These are phyloP conservation scores for Numida meleagris DNA, from an alignment of 2,113 vertebrate species.

Conservation along the genomic window DNA sequence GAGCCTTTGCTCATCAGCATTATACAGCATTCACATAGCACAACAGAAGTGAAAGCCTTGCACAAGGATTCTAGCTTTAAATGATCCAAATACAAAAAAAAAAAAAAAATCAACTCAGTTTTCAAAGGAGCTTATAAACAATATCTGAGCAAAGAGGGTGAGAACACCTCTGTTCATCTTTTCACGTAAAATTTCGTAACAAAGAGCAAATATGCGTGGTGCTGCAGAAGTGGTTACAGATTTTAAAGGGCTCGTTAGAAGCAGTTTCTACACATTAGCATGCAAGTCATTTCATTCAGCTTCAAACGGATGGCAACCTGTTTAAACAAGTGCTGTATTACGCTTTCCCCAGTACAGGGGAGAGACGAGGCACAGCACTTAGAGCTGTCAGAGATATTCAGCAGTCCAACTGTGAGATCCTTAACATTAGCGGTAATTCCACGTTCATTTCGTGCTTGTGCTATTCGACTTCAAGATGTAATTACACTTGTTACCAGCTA, in stretches of 20 bases:
- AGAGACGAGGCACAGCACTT: background rate
- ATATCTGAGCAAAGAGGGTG: background rate
- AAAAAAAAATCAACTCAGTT: background rate
- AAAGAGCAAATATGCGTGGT: background rate
- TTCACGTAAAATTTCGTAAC: background rate
- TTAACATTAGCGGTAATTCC: background rate
- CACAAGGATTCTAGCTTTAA: constrained; percentile 7
- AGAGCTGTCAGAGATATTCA: background rate
- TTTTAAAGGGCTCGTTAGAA: background rate
- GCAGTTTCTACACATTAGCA: background rate
- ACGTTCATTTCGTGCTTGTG: background rate
- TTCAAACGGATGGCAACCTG: background rate
- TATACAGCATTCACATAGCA: background rate
- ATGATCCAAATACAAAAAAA: background rate
- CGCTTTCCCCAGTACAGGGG: background rate
- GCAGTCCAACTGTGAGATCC: background rate
- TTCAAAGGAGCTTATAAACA: background rate
- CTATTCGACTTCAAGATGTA: background rate
- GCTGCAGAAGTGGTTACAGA: background rate
- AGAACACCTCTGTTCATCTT: background rate
- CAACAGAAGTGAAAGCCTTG: constrained; percentile 11
- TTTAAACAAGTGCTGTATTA: background rate
- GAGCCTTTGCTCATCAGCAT: background rate
- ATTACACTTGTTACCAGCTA: constrained; percentile 1
- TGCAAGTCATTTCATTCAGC: background rate